These are phyloP conservation scores for Agonopterix subpropinquella DNA, from an alignment of 2,888 invertebrate genomes.

Conservation along the genomic window DNA sequence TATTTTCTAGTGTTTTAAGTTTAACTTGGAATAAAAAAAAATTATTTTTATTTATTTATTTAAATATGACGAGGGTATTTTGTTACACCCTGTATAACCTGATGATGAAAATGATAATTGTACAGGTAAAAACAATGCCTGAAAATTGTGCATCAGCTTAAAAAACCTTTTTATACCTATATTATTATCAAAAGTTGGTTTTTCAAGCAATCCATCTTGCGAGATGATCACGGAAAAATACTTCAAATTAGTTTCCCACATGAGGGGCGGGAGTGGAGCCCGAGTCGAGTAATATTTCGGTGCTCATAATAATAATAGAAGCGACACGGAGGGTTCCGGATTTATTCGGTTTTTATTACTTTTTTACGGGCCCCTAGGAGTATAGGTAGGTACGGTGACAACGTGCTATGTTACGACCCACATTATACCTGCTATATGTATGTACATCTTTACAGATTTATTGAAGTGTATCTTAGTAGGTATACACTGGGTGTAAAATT, in stretches of 20 bases:
- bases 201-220: constrained; percentile 3
- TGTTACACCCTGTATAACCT: too few relatives aligned
- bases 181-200: neutral
- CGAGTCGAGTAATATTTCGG: constrained; percentile 59
- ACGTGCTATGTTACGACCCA: constrained; percentile 44
- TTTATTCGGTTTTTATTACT: constrained; percentile 72
- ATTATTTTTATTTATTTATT: too few relatives aligned
- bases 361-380: constrained; percentile 59
- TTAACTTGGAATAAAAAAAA: too few relatives aligned
- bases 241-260: constrained; percentile 28
- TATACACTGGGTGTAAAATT: too few relatives aligned
- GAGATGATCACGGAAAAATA: constrained; percentile 18
- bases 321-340: constrained; percentile 51
- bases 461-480: too few relatives aligned
- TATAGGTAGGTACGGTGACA: constrained; percentile 37
- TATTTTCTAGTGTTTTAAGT: too few relatives aligned
- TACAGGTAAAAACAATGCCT: too few relatives aligned
- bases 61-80: too few relatives aligned
- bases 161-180: too few relatives aligned
- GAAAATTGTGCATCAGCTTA: too few relatives aligned
- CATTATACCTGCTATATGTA: constrained; percentile 5
- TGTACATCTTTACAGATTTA: neutral
- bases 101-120: too few relatives aligned
- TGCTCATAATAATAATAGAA: constrained; percentile 65
- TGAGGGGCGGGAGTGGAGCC: constrained; percentile 16